Conservation (phyloP, 92 coral and sea anemone genomes). For the Zoanthus solanderi region DNA sequence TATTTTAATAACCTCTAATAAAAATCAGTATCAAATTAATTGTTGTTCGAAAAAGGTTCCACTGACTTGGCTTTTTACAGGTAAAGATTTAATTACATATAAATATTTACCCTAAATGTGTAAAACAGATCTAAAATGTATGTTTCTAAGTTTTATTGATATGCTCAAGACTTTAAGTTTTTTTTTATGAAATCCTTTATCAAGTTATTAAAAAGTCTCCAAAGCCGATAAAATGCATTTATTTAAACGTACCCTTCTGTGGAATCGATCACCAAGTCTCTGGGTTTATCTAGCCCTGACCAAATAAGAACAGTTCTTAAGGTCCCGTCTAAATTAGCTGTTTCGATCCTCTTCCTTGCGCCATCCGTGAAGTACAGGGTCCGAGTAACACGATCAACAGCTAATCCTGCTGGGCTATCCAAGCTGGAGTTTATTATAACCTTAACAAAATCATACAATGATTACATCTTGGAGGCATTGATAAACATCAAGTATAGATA, state of each 20-base stretch:
- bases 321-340: slow-evolving; percentile 57
- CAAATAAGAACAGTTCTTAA: slow-evolving; percentile 57
- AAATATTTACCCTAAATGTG: no score
- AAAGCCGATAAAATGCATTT: background rate
- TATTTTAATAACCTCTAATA: no score
- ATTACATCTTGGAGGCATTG: no score
- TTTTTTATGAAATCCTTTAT: background rate
- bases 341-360: slow-evolving; percentile 64
- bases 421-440: slow-evolving; percentile 33
- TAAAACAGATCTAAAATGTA: no score
- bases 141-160: no score
- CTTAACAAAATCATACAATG: background rate
- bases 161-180: no score
- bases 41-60: no score
- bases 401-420: slow-evolving; percentile 58
- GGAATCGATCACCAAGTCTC: slow-evolving; percentile 62
- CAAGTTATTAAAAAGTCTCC: background rate
- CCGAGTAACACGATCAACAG: slow-evolving; percentile 62
- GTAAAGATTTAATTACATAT: no score
- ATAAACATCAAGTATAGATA: no score
- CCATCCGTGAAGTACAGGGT: slow-evolving; percentile 68
- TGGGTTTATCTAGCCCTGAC: slow-evolving; percentile 62
- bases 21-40: no score
- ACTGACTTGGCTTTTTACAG: no score
- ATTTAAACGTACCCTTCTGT: slow-evolving; percentile 58